Evolutionary conservation across 2,113 vertebrate genomes (phyloP).

Genomic region (Entomyzon cyanotis): DNA sequence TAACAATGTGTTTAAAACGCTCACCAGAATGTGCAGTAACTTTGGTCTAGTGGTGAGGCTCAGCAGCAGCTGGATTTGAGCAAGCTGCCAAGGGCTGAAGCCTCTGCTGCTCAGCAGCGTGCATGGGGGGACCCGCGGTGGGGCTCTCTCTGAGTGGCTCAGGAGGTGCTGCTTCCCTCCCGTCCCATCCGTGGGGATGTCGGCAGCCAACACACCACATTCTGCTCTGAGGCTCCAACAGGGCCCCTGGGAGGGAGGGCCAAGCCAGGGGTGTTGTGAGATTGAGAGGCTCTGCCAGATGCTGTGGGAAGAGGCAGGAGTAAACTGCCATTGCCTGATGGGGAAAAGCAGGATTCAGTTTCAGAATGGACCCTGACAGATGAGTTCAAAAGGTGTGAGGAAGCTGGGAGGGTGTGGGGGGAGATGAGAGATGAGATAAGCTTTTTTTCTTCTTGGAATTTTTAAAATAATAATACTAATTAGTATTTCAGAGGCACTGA

Average conservation of each 20-base stretch:
- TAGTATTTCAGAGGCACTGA: conserved; percentile 9
- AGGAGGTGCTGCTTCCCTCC: background rate
- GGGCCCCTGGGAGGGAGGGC: background rate
- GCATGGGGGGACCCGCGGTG: background rate
- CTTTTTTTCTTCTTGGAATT: background rate
- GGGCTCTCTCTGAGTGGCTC: background rate
- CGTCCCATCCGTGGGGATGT: fast-evolving
- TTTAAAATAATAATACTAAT: background rate
- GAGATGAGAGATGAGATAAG: background rate
- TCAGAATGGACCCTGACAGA: conserved; percentile 48
- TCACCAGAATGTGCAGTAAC: conserved; percentile 60
- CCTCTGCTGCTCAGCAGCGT: background rate
- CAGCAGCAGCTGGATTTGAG: conserved; percentile 52
- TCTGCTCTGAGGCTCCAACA: background rate
- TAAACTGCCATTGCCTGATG: conserved; percentile 11
- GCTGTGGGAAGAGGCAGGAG: conserved; percentile 2
- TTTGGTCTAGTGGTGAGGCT: conserved; percentile 17
- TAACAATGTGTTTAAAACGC: conserved; percentile 28
- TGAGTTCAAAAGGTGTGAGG: conserved; percentile 36
- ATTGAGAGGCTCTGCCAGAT: background rate
- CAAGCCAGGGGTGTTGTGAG: background rate
- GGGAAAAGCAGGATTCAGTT: conserved; percentile 22
- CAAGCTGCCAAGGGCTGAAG: conserved; percentile 52
- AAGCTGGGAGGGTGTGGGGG: background rate
- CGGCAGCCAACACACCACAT: background rate